Conservation (phyloP, 1,140 invertebrate genomes). For the Cepaea nemoralis region DNA sequence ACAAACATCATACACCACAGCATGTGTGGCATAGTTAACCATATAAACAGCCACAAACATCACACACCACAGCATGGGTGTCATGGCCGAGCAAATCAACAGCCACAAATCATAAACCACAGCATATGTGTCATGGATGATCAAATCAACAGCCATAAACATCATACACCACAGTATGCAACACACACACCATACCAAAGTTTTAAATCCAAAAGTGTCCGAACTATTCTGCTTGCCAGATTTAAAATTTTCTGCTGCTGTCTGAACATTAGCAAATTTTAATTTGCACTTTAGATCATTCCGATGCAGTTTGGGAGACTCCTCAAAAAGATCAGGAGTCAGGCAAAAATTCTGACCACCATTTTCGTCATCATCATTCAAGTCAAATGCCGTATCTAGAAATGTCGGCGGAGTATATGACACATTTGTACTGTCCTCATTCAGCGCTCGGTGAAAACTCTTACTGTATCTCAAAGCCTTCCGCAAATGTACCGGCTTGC, state of each 20-base stretch:
- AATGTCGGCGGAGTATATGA: constrained; percentile 7
- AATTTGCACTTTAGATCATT: constrained; percentile 16
- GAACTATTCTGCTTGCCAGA: constrained; percentile 45
- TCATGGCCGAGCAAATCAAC: no score
- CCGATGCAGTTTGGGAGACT: constrained; percentile 24
- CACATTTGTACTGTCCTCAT: constrained; percentile 44
- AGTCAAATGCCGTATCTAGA: not conserved
- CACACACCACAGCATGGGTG: no score
- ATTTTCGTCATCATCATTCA: no score
- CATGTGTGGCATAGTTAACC: no score
- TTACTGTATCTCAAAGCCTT: constrained; percentile 43
- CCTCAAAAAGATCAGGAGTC: constrained; percentile 43
- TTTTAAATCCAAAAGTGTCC: constrained; percentile 44
- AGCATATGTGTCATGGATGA: no score
- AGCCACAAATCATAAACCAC: no score
- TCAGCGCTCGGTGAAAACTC: constrained; percentile 53
- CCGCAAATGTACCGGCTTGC: constrained; percentile 45
- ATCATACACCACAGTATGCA: no score
- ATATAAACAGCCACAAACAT: no score
- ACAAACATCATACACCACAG: no score
- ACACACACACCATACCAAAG: no score
- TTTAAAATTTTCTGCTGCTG: constrained; percentile 40
- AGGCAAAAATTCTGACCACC: no score
- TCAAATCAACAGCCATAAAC: no score
- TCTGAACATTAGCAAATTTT: constrained; percentile 49